Base-by-base conservation (phyloP, 2,888 invertebrate genomes). In the Brachycybe producta region DNA sequence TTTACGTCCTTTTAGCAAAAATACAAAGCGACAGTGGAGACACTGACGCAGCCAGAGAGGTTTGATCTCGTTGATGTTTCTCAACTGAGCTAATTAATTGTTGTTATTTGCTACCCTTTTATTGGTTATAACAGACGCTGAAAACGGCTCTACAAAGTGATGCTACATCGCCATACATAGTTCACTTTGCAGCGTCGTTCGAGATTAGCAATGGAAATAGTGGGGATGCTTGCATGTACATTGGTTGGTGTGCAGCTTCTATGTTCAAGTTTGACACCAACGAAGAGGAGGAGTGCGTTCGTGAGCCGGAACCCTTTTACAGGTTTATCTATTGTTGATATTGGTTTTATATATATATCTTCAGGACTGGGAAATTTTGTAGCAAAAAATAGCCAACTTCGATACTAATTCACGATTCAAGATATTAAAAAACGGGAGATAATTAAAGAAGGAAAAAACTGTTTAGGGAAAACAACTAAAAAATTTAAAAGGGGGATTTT, bases 31-130 rank as follows among this genome's bases (percentile, higher is more conserved):
- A 38, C 5, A 32, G 26, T n/a, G 49, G 23, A 49, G 30, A 41
- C n/a, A 5, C 50, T 26, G 54, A 42, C 15, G 36, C 27, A 40
- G 51, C 30, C 11, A n/a, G 38, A 42, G 17, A 44, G 32, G 54
- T 43, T 30, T 17, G 35, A 8, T n/a, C n/a, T 48, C 13, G 26
- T 28, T 3, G 21, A 19, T 17, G 19, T 46, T 19, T 21, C 13
- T 17, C 21, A 17, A 17, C 17, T n/a, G 15, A 5, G 24, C 11
- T 4, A 19, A 21, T 5, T 19, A 17, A 39, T 39, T 19, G 21
- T 39, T 11, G 11, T 5, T 40, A 11, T 23, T 40, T n/a, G 23
- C 23, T 40, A 5, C 11, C n/a, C 7, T 15, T 7, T 7, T 11
- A 8, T 43, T 19, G 23, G 7, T 43, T 28, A n/a, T 17, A 17